Base-by-base conservation (phyloP, 2,888 invertebrate genomes). In the Erebia epiphron region DNA sequence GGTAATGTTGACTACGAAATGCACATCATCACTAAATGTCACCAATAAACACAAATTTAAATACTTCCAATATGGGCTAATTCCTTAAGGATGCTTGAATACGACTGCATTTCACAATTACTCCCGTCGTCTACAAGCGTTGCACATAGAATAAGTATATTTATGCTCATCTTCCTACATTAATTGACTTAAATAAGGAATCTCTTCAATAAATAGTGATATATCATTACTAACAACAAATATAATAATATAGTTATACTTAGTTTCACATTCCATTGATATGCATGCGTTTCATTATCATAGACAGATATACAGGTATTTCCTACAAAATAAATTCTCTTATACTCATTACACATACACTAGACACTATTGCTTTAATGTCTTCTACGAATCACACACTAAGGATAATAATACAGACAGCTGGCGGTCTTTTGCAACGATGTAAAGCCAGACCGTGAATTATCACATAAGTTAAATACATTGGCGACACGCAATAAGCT, bases 101-200 rank as follows among this genome's bases (percentile, higher is more conserved):
- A 21, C 49, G 46, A 62, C 46, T 62, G 14, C 62, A 14, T 49
- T 21, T 21, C 21, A 49, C 57, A 54, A 63, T 18, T 4, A 35
- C 56, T 52, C 60, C 52, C 43, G 21, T 62, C 13, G 46, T 35
- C 62, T 58, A 69, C 56, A 72, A 69, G 72, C 72, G 41, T 68
- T 54, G 66, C 69, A 63, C 62, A 57, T 68, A 16, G 60, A 52
- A 46, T 54, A 41, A 18, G 9, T 11, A 46, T 26, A 58, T 60
- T 86, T 83, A 83, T 81, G 79, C 76, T 71, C 79, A 41, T 72
- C 74, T 80, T 78, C 77, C 81, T 86, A 89, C 87, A 76, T 85
- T 92, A 92, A 92, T 93, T 93, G 92, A 92, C 92, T 84, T 88
- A 93, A 92, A 92, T 91, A 92, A 93, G 92, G 92, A 92, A 91